Base-by-base conservation (phyloP, 2,113 vertebrate genomes). In the Nymphicus hollandicus region DNA sequence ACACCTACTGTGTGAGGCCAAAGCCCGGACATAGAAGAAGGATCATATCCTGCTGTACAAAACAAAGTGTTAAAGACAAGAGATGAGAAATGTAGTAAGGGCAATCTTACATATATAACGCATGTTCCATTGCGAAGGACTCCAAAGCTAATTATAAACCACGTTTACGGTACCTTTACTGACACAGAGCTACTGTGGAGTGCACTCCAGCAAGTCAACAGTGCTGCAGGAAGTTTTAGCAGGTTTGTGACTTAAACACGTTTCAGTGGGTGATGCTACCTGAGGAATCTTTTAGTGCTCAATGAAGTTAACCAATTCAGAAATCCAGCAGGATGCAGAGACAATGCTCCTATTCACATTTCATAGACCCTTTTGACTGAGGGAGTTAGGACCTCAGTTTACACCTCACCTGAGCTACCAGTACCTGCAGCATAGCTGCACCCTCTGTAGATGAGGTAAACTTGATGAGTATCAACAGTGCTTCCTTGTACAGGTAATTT, bases 1-100 rank as follows among this genome's bases (percentile, higher is more conserved):
- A 95, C 86, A 94, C 13, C 79, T 92, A 91, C 94, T 33, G 94
- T 78, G 91, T 78, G 60, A 96, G 96, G 89, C 85, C 95, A 61
- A 24, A 58, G 92, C 89, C 93, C 28, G 89, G 95, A 61, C 93
- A 91, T n/a, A 56, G 63, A 47, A 93, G 80, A 93, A 91, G 91
- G 86, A 49, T 89, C 93, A 96, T 96, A 69, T 84, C 94, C 90
- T 95, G 91, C 93, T 76, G 93, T 88, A 91, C 71, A 96, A 69
- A 97, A 97, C 86, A 92, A 33, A 95, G 84, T 0, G 17, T 88
- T 64, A 95, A 87, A 95, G 70, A 94, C 65, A 88, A 79, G 84
- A 94, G 90, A 33, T 72, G 44, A 96, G 89, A 89, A 72, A 33
- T 2, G 76, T 41, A 89, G 8, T 37, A 55, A 71, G 91, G 80